Evolutionary conservation across 2,113 vertebrate genomes (phyloP), one percentile per base, ranked within the genome.

Genomic region (Octodon degus): DNA sequence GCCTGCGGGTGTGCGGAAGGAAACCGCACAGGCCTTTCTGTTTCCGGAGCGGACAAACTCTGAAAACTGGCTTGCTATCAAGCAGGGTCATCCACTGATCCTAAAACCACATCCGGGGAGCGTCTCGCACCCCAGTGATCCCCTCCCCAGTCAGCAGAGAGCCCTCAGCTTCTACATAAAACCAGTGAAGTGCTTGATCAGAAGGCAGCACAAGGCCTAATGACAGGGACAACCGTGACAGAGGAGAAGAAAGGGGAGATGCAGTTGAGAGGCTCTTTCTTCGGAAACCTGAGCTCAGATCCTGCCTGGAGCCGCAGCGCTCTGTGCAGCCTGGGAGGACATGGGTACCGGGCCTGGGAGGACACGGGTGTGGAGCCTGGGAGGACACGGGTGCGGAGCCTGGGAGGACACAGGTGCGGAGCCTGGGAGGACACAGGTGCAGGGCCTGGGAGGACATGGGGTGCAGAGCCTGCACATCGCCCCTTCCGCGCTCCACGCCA

Each of bases 21-120:
- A 43, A 34, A 2, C 40, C 1, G 16, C 17, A 0, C 0, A 0
- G 32, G 32, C 14, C 0, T 72, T 47, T 34, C 89, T 17, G 2
- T 19, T 19, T 55, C 7, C 13, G 19, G 12, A 0, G 37, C 3
- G 13, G 50, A 14, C 50, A 27, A 62, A 65, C 17, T 34, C 12
- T n/a, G 91, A 55, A 74, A 82, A 53, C 1, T 25, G 13, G 0
- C 7, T 62, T 32, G 80, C 82, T 67, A 2, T 11, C 5, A 1
- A 24, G 2, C 4, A 5, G 19, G 13, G 86, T 37, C 79, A 53
- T 19, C 2, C 5, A 70, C 3, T n/a, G 77, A 0, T 0, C 43
- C 70, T 70, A 7, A 50, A 34, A 27, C 43, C 65, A 2, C 58
- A 8, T 3, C n/a, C 4, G 8, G 72, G 22, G 19, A 53, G 27